Evolutionary conservation across 2,888 invertebrate genomes (phyloP), one percentile per base, ranked within the genome.

Genomic region (Iphiclides podalirius): DNA sequence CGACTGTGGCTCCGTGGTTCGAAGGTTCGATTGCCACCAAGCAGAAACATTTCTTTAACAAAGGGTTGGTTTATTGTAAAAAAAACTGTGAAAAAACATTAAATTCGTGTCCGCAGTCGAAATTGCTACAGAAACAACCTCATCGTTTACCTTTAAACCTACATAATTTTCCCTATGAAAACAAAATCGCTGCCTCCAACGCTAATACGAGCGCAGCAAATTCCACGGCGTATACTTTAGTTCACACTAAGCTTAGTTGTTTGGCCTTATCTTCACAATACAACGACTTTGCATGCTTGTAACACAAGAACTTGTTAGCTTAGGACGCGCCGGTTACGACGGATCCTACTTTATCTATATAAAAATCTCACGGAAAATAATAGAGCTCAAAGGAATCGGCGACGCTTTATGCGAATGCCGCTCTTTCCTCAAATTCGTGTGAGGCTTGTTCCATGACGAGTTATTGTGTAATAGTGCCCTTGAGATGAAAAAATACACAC

Each of bases 271-370:
- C 31, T 31, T 31, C 31, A 31, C 12, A 31, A 31, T 31, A 31
- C 31, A 31, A 31, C n/a, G 31, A 31, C 31, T 31, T 31, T 31
- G 31, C 31, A 31, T 31, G 31, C 31, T 31, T 36, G 36, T 36
- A 16, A 16, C 16, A 16, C 16, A 36, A 14, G 36, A 8, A 36
- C 36, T 36, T 36, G 36, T 36, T 14, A 36, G 36, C 36, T 36
- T 36, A 36, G 36, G 16, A 36, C 8, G 36, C 36, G 14, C 8
- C 11, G 31, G n/a, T 31, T 31, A 31, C 31, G 31, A 31, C 31
- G n/a, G 31, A 31, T 6, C 31, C 31, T 12, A 12, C 12, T 11
- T 31, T 31, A 31, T 31, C 31, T 31, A 11, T 31, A 11, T 31
- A 31, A 31, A 15, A 36, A 16, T 11, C 9, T 36, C 9, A 36